Conservation (phyloP, 2,113 vertebrate genomes). For the Centropristis striata region DNA sequence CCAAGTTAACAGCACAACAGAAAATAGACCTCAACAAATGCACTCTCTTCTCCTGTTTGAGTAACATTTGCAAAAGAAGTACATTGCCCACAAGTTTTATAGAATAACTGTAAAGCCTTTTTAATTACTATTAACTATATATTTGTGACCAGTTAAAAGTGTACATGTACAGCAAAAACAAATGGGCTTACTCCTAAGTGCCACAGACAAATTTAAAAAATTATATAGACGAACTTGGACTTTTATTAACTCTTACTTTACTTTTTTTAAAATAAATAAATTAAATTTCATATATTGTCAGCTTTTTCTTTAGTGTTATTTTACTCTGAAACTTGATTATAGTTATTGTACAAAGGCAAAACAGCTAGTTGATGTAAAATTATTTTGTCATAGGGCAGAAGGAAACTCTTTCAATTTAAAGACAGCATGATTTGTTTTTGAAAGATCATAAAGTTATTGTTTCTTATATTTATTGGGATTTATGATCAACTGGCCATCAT, state of each 20-base stretch:
- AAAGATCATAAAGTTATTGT: neutral
- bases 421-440: neutral
- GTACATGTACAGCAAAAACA: neutral
- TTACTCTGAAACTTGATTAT: neutral
- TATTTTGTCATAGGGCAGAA: neutral
- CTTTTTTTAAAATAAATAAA: no score
- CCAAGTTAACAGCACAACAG: neutral
- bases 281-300: neutral
- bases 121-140: neutral
- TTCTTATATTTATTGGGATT: neutral
- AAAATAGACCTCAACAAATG: neutral
- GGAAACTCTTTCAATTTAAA: neutral
- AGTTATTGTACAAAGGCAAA: neutral
- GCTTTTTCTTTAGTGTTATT: neutral
- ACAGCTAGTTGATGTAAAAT: neutral
- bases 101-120: neutral
- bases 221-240: no score
- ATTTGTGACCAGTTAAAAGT: neutral
- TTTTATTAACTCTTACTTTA: no score
- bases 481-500: neutral
- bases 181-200: neutral
- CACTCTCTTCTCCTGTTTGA: slow-evolving; percentile 5
- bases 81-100: neutral
- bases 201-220: no score
- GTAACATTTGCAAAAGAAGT: neutral